Base-by-base conservation (phyloP, 2,888 invertebrate genomes). In the Callyntrura guangdongensis region DNA sequence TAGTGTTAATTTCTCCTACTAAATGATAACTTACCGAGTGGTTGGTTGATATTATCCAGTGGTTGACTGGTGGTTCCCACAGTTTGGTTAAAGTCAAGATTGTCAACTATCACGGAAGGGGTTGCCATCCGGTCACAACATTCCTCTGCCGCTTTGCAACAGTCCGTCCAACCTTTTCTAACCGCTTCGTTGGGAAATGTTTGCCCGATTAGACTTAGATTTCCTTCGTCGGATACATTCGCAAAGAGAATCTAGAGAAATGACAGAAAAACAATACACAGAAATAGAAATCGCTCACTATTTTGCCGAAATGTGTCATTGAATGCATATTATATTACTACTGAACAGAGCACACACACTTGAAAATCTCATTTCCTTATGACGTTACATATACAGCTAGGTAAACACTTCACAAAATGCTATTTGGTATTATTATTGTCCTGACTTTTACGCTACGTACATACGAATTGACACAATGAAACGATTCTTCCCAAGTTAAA, bases 101-200 rank as follows among this genome's bases (percentile, higher is more conserved):
- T 67, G 11, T 85, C 36, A 67, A 45, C 53, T 1, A 49, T 64
- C 36, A 53, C 49, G 53, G 61, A 81, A 36, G 88, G 59, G 9
- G 45, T 74, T 49, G 83, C 53, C 91, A 94, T 94, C 25, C 79
- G 88, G 49, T 92, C 72, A 64, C 94, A 94, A 83, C 94, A 94
- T 36, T 69, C 25, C 25, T 91, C 90, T 0, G 94, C 94, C 49
- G 93, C 93, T 20, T 56, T 20, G 69, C 94, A 94, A 87, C 94
- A 94, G n/a, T 92, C 92, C 6, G 86, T 72, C 94, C 94, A 94
- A 27, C 93, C 93, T 22, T 74, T 47, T 64, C 67, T 49, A 11
- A 90, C 88, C 17, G 91, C 87, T 45, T 88, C 90, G 61, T 61
- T 91, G 1, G 84, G 85, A 90, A 94, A 94, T 0, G 93, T 91